Evolutionary conservation across 2,113 vertebrate species (phyloP), one percentile per base, ranked within the genome.

Genomic region (Pluvianellus socialis): DNA sequence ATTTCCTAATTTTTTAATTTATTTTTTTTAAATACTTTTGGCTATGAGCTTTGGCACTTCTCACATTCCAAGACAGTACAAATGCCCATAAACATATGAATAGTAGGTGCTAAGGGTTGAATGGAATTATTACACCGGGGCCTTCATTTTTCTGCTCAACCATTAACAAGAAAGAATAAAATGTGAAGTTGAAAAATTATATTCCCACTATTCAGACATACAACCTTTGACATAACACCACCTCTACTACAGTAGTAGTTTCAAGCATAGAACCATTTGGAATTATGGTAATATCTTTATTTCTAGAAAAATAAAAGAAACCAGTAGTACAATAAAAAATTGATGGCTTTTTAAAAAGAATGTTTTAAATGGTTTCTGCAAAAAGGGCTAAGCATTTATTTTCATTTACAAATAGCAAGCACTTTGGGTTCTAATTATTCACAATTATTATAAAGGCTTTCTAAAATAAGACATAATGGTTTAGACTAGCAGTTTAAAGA

Each of bases 331-430:
- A 13, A 72, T 93, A 79, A 16, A 83, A 83, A 96, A 81, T 28
- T 67, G 6, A 44, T 76, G 81, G 27, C 18, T 62, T 95, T 96
- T 88, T 38, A 83, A 87, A 85, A 76, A 56, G 49, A 84, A 38
- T 44, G 6, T 47, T 96, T 93, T 79, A 96, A 84, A 80, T 84
- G 75, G 58, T 79, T 95, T 88, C 73, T 87, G 33, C 52, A 56
- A 96, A 76, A 73, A 88, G 13, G 38, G 18, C n/a, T 85, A 94
- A 56, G 61, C 71, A 96, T 94, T 96, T 95, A 94, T 96, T 98
- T 97, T 96, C 93, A 94, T 93, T 96, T 96, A 92, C 66, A 94
- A 98, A 94, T 94, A 93, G 56, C 30, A 91, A 95, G 86, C 27
- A 61, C 58, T 77, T 96, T 94, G 53, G 16, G 20, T 92, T 94